Evolutionary conservation across 2,888 invertebrate genomes (phyloP), one percentile per base, ranked within the genome.

Genomic region (Euclidia mi): DNA sequence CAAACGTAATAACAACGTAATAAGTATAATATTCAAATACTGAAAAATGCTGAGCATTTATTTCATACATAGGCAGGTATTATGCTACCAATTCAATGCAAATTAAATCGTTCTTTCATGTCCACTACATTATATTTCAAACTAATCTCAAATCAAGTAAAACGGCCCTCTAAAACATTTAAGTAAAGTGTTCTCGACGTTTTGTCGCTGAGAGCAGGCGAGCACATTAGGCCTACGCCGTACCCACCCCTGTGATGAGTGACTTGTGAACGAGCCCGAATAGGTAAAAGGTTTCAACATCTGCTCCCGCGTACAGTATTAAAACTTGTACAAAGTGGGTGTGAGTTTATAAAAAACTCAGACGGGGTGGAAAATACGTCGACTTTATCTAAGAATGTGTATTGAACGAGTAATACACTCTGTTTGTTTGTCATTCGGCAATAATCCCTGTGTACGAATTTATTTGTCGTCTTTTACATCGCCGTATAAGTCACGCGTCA

Each of bases 241-340:
- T 9, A 75, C 81, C 81, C 71, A 78, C 83, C 81, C 71, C 68
- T 66, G 62, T 80, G 77, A 83, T 80, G 65, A n/a, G n/a, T n/a
- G n/a, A n/a, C n/a, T n/a, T 82, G 81, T 79, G 82, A 85, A 76
- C 71, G 78, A 85, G 17, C 49, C 57, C 59, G 32, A 69, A 74
- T 69, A 74, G 85, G 87, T 87, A 89, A 91, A 90, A 90, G 90
- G 88, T 85, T 88, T 82, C 82, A 82, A 83, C 91, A 90, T 88
- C 90, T 90, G 90, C 87, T 85, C 89, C 89, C 89, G 82, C 78
- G 76, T 84, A 85, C 84, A 82, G 87, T 90, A 91, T 91, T 90
- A 89, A 90, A 89, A 89, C 79, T 87, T 86, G 75, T 82, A 76
- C 82, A 75, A 73, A 85, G 82, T 86, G 81, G 76, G 79, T 70